phyloP scores from a whole-genome alignment of 2,797 vertebrate species.

The Sternotherus odoratus region DNA sequence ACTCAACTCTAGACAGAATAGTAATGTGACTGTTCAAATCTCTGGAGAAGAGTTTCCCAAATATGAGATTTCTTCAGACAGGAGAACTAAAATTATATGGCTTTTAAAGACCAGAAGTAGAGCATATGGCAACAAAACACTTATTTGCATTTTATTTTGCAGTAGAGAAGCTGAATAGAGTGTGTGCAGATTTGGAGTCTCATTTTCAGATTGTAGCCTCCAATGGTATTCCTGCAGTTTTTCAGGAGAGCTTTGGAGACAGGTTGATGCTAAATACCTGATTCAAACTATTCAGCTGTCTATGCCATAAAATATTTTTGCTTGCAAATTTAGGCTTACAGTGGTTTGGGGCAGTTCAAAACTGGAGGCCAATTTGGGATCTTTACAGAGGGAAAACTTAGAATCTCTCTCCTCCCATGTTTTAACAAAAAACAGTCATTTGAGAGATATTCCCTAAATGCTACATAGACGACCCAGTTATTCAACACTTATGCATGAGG shows the following conservation, averaged over 20 bases:
- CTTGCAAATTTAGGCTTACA: background rate
- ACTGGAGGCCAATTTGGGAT: background rate
- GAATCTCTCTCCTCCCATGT: accelerated
- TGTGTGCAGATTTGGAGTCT: background rate
- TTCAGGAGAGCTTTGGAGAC: background rate
- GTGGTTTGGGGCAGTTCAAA: background rate
- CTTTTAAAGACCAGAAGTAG: background rate
- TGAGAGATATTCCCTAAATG: background rate
- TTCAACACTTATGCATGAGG: background rate
- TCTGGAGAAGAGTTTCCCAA: background rate
- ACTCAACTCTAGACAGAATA: background rate
- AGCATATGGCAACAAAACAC: background rate
- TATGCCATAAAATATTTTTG: background rate
- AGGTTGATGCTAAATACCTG: background rate
- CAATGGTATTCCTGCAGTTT: background rate
- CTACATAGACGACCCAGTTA: background rate
- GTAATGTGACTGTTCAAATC: background rate
- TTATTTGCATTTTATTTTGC: background rate
- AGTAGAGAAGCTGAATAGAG: background rate
- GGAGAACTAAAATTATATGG: background rate
- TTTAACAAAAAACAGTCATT: background rate
- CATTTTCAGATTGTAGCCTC: background rate
- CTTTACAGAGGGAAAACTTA: background rate
- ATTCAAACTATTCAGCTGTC: background rate
- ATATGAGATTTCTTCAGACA: background rate